Evolutionary conservation across 2,113 vertebrate species (phyloP).

Genomic region (Cairina moschata): DNA sequence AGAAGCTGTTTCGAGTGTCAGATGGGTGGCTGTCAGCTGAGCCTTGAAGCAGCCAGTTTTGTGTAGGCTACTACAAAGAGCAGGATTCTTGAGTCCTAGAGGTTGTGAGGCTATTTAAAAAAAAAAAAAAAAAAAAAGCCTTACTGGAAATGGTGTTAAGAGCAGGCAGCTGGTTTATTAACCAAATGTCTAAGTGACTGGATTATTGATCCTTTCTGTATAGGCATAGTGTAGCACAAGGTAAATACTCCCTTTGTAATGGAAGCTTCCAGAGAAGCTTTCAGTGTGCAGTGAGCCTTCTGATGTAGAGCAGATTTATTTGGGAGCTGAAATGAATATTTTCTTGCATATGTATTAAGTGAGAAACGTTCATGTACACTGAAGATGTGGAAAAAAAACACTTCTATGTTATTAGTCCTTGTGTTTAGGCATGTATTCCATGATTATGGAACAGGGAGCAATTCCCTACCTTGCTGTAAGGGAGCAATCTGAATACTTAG

Average conservation of each 20-base stretch:
- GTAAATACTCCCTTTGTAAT: constrained; percentile 13
- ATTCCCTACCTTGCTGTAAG: background rate
- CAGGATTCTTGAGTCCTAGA: background rate
- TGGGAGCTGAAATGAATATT: background rate
- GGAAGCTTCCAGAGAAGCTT: constrained; percentile 25
- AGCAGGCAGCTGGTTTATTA: background rate
- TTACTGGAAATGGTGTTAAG: background rate
- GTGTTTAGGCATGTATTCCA: accelerated
- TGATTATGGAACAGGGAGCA: background rate
- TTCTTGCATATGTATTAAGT: background rate
- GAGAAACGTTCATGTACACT: background rate
- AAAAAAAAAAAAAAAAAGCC: background rate
- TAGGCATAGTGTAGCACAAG: background rate
- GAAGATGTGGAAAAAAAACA: accelerated
- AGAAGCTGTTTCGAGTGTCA: background rate
- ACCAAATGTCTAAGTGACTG: background rate
- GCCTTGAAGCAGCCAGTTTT: background rate
- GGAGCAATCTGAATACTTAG: background rate
- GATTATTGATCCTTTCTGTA: background rate
- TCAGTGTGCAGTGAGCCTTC: background rate
- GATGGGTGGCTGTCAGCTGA: background rate
- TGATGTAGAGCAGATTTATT: background rate
- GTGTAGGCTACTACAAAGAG: background rate
- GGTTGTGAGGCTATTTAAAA: background rate
- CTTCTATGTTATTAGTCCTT: background rate